Base-by-base conservation (phyloP, 2,888 invertebrate genomes). In the Tromatobia lineatoria region DNA sequence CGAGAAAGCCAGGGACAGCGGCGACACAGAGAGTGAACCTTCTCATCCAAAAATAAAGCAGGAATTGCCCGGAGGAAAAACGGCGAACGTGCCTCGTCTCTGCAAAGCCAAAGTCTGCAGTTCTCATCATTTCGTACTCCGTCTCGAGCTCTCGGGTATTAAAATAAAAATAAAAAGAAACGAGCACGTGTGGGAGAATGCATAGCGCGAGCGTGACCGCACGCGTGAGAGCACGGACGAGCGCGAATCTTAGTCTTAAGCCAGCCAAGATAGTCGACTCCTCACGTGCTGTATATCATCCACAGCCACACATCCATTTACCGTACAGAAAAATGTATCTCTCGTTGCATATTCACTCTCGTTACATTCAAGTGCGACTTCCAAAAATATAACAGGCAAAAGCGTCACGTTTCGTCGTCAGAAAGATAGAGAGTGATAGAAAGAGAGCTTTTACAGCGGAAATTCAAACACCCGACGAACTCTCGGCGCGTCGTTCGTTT, bases 1-100 rank as follows among this genome's bases (percentile, higher is more conserved):
- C 69, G 70, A 74, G 59, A 80, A 57, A 78, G 50, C 47, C 67
- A 42, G 52, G 47, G 61, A 54, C 50, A 61, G 77, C 64, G 69
- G 70, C 80, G 70, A 73, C 70, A 66, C 80, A 78, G 52, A 86
- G 71, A 47, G 73, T 76, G 78, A 80, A 61, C 73, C 80, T 73
- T 76, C 85, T 59, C 75, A 77, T 76, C 85, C 87, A 80, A 84
- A 86, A 86, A 87, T 86, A 85, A 86, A 86, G 81, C 82, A 76
- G 57, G 50, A 77, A 69, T 73, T 64, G 73, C 73, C 47, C 64
- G 59, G 15, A 59, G 81, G 64, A 75, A 82, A 80, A 71, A 80
- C 71, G 47, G 47, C 66, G 47, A 50, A 81, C 76, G 77, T 61
- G 34, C 61, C 54, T 61, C 50, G 42, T 70, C 54, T 69, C 57